Conservation (phyloP, 2,797 vertebrate genomes). For the Ciconia nigra region DNA sequence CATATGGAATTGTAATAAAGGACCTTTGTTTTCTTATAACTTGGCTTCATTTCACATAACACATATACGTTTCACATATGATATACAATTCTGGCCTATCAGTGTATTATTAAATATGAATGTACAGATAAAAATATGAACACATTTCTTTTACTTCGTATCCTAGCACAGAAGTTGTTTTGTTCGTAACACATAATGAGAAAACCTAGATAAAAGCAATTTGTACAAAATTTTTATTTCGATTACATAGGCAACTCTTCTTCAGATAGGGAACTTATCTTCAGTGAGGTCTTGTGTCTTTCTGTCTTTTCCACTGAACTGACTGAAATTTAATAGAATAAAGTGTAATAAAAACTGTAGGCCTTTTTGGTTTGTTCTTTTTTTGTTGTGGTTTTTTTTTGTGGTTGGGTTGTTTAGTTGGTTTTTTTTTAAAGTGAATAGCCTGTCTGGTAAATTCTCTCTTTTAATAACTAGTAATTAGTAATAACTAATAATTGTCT, state of each 20-base stretch:
- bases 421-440: neutral
- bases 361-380: neutral
- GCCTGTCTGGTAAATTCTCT: neutral
- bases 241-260: neutral
- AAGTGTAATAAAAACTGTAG: neutral
- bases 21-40: neutral
- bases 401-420: neutral
- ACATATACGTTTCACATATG: neutral
- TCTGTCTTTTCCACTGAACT: neutral
- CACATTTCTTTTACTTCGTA: neutral
- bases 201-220: neutral
- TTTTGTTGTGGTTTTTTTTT: neutral
- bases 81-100: neutral
- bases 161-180: neutral
- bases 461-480: neutral
- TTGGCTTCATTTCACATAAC: neutral
- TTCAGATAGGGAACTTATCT: neutral
- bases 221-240: neutral
- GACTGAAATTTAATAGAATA: neutral
- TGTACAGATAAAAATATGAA: neutral
- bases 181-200: neutral
- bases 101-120: neutral
- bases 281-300: neutral
- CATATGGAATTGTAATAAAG: neutral
- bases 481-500: neutral